Base-by-base conservation (phyloP, 2,888 invertebrate genomes). In the Pycnomerus fuliginosus region DNA sequence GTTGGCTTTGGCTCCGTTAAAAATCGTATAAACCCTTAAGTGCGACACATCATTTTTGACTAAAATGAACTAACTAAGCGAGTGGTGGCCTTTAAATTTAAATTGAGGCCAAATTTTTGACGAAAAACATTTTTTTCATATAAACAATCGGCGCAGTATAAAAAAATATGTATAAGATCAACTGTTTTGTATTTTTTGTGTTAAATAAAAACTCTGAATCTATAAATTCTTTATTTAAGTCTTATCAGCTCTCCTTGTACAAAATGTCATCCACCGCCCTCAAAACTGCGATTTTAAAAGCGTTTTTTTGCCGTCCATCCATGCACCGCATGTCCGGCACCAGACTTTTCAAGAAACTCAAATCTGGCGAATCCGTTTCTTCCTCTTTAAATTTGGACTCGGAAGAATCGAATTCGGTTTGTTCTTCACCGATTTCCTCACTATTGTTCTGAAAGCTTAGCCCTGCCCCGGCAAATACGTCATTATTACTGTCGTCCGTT, bases 201-300 rank as follows among this genome's bases (percentile, higher is more conserved):
- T n/a, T n/a, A n/a, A n/a, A n/a, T n/a, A n/a, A n/a, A n/a, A 23
- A 23, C 2, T 20, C 4, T 20, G n/a, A 11, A 44, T 44, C 49
- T 47, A 44, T 42, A 49, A 52, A 49, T 38, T 40, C 22, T 11
- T 38, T 23, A 38, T 11, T n/a, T n/a, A 11, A 23, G n/a, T 23
- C 11, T 10, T 23, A 2, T 11, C 11, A 23, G 11, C 11, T 20
- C 20, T 38, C 29, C 10, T 13, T 15, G 22, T 38, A 38, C 13
- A 38, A 14, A 22, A 31, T 39, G 10, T 12, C 14, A 16, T 39
- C 16, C 8, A 39, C 24, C 3, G 15, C 31, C 12, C 15, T 31
- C 12, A 39, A 16, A 7, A 39, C 11, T 3, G 23, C 30, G 10
- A 31, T 39, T 31, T 39, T 39, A 3, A 39, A 14, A n/a, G 23